Percentiles rank a stretch among this genome's conserved stretches.
phyloP scores from a whole-genome alignment of 2,113 vertebrate species.

The Entomyzon cyanotis region DNA sequence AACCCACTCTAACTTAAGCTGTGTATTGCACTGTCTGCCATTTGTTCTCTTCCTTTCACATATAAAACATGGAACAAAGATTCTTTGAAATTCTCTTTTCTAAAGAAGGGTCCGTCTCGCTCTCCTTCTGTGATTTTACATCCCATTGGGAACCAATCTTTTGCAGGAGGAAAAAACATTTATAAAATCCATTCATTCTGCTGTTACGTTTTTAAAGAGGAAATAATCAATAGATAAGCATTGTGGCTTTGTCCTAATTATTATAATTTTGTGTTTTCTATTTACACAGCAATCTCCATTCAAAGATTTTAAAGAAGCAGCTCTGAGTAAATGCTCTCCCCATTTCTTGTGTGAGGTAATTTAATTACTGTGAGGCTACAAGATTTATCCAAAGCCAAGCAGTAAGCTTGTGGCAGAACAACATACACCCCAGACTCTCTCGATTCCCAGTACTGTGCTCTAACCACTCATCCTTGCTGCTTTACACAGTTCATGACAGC shows the following conservation, averaged over 20 bases:
- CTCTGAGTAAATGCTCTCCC: neutral
- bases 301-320: neutral
- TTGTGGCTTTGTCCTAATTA: neutral
- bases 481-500: neutral
- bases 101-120: neutral
- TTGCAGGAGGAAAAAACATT: neutral
- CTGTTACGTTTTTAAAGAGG: neutral
- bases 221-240: neutral
- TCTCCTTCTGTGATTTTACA: neutral
- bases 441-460: neutral
- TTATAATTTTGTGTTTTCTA: neutral
- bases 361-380: neutral
- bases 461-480: neutral
- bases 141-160: neutral
- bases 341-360: neutral
- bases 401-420: neutral
- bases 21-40: neutral
- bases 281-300: neutral
- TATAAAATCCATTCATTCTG: neutral
- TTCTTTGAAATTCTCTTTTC: neutral
- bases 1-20: neutral
- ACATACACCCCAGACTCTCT: neutral
- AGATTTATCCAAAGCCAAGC: conserved; percentile 7
- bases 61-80: neutral
- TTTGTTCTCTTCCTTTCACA: neutral